phyloP scores from a whole-genome alignment of 1,140 invertebrate genomes.

The Homarus americanus region DNA sequence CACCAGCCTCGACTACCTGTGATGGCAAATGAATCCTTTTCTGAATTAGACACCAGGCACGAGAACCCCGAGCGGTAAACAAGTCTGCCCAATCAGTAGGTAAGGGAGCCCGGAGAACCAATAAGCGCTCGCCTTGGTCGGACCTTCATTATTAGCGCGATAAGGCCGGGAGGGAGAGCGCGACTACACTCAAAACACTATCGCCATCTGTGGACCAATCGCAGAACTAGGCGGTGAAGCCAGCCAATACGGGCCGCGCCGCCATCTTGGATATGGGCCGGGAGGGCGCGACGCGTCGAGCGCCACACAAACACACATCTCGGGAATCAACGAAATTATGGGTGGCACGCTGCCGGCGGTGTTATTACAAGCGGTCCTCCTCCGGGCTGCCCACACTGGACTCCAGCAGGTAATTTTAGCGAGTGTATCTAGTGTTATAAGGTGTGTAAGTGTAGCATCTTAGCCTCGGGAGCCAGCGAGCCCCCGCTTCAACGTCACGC shows the following conservation, averaged over 20 bases:
- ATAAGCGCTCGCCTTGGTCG: slow-evolving; percentile 75
- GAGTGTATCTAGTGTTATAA: slow-evolving; percentile 73
- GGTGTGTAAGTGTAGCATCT: slow-evolving; percentile 69
- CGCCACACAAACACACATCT: slow-evolving; percentile 71
- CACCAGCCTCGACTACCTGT: slow-evolving; percentile 75
- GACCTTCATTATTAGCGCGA: slow-evolving; percentile 76
- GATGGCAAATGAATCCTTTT: slow-evolving; percentile 76
- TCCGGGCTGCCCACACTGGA: slow-evolving; percentile 68
- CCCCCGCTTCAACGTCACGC: slow-evolving; percentile 66
- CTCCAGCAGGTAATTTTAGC: slow-evolving; percentile 71
- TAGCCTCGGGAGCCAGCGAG: slow-evolving; percentile 63
- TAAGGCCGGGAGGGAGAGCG: slow-evolving; percentile 75
- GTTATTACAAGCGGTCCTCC: slow-evolving; percentile 72
- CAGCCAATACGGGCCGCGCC: slow-evolving; percentile 75
- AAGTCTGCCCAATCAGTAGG: slow-evolving; percentile 76
- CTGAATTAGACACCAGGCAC: slow-evolving; percentile 75
- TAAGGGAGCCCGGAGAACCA: slow-evolving; percentile 75
- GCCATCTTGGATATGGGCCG: slow-evolving; percentile 75
- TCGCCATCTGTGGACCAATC: slow-evolving; percentile 76
- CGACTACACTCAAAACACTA: slow-evolving; percentile 76
- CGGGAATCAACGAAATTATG: slow-evolving; percentile 72
- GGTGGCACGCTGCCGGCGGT: slow-evolving; percentile 69
- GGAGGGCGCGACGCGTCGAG: slow-evolving; percentile 60
- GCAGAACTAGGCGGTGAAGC: slow-evolving; percentile 75
- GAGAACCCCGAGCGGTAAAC: slow-evolving; percentile 75